Conservation (phyloP, 2,797 vertebrate genomes). For the Oryzias sinensis region DNA sequence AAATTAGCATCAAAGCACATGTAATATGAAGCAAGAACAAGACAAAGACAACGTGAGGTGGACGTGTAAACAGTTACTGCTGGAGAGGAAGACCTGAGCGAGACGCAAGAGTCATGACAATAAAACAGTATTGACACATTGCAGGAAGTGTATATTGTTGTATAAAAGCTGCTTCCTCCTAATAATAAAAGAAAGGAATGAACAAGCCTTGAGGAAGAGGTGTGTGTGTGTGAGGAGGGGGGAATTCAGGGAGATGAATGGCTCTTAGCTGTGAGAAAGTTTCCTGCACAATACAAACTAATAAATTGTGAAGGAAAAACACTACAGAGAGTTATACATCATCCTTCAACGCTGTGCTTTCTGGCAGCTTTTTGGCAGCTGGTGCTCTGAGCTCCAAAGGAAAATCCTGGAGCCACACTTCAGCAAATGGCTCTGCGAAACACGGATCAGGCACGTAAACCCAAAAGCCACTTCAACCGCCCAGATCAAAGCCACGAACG, state of each 20-base stretch:
- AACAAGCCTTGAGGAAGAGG: constrained; percentile 1
- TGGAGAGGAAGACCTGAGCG: constrained; percentile 38
- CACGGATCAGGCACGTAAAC: constrained; percentile 50
- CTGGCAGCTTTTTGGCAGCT: constrained; percentile 60
- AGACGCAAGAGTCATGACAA: constrained; percentile 52
- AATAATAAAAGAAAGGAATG: constrained; percentile 39
- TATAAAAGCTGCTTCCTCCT: constrained; percentile 69
- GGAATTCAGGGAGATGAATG: constrained; percentile 49
- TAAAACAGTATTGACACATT: constrained; percentile 52
- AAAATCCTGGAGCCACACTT: constrained; percentile 35
- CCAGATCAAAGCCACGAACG: constrained; percentile 58
- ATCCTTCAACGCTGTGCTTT: constrained; percentile 27
- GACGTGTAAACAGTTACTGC: constrained; percentile 35
- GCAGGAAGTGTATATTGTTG: constrained; percentile 77
- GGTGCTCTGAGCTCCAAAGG: constrained; percentile 44
- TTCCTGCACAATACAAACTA: constrained; percentile 49
- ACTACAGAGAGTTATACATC: constrained; percentile 55
- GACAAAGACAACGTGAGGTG: constrained; percentile 40
- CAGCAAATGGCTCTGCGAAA: constrained; percentile 21
- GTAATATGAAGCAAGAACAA: constrained; percentile 35
- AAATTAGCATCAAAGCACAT: constrained; percentile 66
- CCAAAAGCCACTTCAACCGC: constrained; percentile 62
- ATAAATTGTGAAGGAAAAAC: constrained; percentile 61
- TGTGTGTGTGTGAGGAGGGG: neutral
- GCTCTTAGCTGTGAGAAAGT: constrained; percentile 59